phyloP scores from a whole-genome alignment of 92 coral and sea anemone genomes.

The Phenganax stokvisi region DNA sequence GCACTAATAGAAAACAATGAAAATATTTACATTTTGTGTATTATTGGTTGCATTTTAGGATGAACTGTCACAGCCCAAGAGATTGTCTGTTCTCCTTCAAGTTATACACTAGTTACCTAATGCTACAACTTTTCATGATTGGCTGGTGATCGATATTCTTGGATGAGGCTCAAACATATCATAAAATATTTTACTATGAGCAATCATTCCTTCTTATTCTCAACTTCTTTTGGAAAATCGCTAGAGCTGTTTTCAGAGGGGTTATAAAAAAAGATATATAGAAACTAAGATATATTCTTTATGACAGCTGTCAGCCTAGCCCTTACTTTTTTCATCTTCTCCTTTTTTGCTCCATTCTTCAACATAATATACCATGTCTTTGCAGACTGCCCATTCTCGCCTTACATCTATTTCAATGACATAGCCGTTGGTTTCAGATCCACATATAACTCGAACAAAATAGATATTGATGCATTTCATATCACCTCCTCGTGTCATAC shows the following conservation, averaged over 20 bases:
- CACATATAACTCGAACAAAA: slow-evolving; percentile 51
- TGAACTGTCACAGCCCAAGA: too few species aligned
- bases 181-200: too few species aligned
- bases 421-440: slow-evolving; percentile 37
- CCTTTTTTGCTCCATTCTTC: slow-evolving; percentile 49
- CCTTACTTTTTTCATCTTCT: slow-evolving; percentile 6
- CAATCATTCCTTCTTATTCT: neutral
- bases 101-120: neutral
- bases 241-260: neutral
- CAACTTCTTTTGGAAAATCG: neutral
- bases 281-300: neutral
- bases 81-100: neutral
- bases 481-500: slow-evolving; percentile 50
- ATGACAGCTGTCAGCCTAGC: too few species aligned
- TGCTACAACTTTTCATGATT: neutral
- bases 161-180: too few species aligned
- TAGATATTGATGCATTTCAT: slow-evolving; percentile 43
- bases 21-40: slow-evolving; percentile 18
- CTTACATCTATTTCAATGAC: slow-evolving; percentile 55
- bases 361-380: slow-evolving; percentile 44
- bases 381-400: slow-evolving; percentile 55
- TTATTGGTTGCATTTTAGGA: too few species aligned
- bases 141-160: too few species aligned
- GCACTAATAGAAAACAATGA: slow-evolving; percentile 13
- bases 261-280: neutral